Conservation (phyloP, 2,113 vertebrate genomes). For the Psophia crepitans region DNA sequence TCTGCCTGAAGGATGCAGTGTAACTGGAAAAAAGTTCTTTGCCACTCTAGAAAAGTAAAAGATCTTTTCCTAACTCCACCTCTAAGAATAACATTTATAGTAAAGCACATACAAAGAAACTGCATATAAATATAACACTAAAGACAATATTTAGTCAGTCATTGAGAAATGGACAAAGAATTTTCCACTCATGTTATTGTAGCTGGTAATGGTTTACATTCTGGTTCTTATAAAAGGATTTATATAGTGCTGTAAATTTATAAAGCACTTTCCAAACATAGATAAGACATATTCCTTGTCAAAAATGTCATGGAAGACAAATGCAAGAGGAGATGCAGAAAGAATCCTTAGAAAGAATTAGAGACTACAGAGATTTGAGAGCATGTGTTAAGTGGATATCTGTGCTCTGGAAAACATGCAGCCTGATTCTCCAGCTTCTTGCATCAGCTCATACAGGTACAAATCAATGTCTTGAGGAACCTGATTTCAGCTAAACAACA, state of each 20-base stretch:
- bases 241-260: not conserved
- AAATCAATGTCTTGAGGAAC: not conserved
- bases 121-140: not conserved
- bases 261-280: not conserved
- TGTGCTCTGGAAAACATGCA: not conserved
- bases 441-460: not conserved
- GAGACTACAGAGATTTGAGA: not conserved
- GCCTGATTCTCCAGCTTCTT: not conserved
- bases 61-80: not conserved
- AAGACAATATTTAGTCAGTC: slow-evolving; percentile 26
- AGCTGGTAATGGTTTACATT: not conserved
- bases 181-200: slow-evolving; percentile 6
- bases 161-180: not conserved
- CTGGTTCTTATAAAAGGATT: not conserved
- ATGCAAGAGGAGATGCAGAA: not conserved
- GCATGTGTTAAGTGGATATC: not conserved
- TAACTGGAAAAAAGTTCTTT: not conserved
- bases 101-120: not conserved
- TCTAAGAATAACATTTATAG: slow-evolving; percentile 34
- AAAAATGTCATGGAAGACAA: not conserved
- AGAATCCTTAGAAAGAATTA: not conserved
- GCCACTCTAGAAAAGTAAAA: not conserved
- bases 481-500: not conserved
- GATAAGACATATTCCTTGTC: not conserved
- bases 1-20: not conserved